These are phyloP conservation scores for Apolygus lucorum DNA, from an alignment of 1,140 invertebrate genomes.

Conservation along the genomic window DNA sequence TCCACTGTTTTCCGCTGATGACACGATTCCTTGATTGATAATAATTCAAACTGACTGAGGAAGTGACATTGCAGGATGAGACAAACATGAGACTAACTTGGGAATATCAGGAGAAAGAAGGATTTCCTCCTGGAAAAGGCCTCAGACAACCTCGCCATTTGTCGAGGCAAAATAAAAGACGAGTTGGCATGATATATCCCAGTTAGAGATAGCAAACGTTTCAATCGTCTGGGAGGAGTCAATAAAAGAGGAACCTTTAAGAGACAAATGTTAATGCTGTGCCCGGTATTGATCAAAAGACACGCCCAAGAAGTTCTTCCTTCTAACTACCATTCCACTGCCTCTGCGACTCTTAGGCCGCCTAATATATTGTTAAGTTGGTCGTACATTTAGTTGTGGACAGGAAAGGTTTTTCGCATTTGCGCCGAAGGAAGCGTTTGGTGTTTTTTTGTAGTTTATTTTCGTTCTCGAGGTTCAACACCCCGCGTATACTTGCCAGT, in stretches of 20 bases:
- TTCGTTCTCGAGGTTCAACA: neutral
- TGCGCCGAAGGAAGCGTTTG: too few species aligned
- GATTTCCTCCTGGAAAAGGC: neutral
- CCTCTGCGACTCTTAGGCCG: neutral
- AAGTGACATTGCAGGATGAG: neutral
- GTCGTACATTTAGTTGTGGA: neutral
- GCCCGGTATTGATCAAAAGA: neutral
- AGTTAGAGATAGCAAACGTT: neutral
- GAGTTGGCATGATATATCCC: neutral
- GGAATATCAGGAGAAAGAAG: neutral
- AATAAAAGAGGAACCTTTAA: neutral
- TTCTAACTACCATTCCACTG: neutral
- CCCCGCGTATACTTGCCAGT: too few species aligned
- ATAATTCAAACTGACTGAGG: too few species aligned
- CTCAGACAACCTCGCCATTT: neutral
- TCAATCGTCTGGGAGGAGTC: neutral
- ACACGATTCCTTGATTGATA: too few species aligned
- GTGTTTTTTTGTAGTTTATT: too few species aligned
- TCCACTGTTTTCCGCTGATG: too few species aligned
- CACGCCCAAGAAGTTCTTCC: neutral
- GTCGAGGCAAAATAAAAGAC: neutral
- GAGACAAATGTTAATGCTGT: neutral
- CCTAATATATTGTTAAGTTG: neutral
- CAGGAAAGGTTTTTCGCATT: neutral
- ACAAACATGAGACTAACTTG: neutral